Conservation (phyloP, 1,140 invertebrate species). For the Artemia franciscana region DNA sequence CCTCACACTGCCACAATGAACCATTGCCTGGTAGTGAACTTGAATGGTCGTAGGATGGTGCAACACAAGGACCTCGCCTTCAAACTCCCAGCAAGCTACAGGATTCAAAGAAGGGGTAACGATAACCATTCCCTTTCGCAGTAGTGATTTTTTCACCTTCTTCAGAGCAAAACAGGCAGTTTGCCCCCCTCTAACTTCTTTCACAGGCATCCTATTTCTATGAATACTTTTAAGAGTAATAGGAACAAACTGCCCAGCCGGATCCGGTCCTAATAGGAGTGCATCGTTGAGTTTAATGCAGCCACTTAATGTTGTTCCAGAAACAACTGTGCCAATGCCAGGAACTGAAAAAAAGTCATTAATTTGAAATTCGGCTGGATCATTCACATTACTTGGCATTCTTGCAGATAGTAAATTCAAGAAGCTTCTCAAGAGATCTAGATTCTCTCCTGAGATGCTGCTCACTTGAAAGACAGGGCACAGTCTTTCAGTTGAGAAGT, state of each 20-base stretch:
- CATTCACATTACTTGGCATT: constrained; percentile 55
- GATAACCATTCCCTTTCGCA: constrained; percentile 98
- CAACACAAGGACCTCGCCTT: constrained; percentile 89
- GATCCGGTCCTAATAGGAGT: constrained; percentile 79
- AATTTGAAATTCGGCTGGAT: constrained; percentile 94
- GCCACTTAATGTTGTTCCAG: constrained; percentile 78
- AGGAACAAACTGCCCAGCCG: constrained; percentile 69
- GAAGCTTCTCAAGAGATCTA: constrained; percentile 86
- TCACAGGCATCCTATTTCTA: constrained; percentile 88
- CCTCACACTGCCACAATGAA: constrained; percentile 91
- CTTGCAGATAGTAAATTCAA: constrained; percentile 82
- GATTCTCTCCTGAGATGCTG: constrained; percentile 91
- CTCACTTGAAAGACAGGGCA: constrained; percentile 99
- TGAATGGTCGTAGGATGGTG: constrained; percentile 98
- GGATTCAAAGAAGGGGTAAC: constrained; percentile 76
- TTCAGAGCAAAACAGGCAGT: constrained; percentile 95
- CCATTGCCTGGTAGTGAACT: constrained; percentile 94
- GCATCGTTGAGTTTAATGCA: constrained; percentile 77
- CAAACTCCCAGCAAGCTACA: constrained; percentile 96
- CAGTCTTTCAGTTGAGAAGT: constrained; percentile 91
- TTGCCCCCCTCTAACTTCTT: constrained; percentile 84
- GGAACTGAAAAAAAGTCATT: constrained; percentile 97
- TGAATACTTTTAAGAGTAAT: constrained; percentile 93
- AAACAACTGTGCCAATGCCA: constrained; percentile 93
- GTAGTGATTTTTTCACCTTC: constrained; percentile 86